These are phyloP conservation scores for Sinopyrophorus schimmeli DNA, from an alignment of 2,888 invertebrate species.

Conservation along the genomic window DNA sequence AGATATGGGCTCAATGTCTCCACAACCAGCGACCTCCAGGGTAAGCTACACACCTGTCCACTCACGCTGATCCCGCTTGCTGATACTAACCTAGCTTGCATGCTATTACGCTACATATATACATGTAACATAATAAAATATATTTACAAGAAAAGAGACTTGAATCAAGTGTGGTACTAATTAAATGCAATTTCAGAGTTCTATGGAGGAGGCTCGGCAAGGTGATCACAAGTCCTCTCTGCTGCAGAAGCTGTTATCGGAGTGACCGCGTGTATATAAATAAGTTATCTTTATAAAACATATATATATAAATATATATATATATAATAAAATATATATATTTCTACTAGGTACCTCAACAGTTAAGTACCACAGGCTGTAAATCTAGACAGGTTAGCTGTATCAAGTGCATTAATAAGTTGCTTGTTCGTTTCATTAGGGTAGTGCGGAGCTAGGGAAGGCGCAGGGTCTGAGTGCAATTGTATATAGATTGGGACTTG, in stretches of 20 bases:
- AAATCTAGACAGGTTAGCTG: slow-evolving; percentile 58
- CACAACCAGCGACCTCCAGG: slow-evolving; percentile 63
- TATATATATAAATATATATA: slow-evolving; percentile 8
- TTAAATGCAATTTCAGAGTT: slow-evolving; percentile 71
- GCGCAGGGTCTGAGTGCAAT: slow-evolving; percentile 55
- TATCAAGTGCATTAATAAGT: slow-evolving; percentile 57
- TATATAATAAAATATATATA: slow-evolving; percentile 22
- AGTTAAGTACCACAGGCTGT: slow-evolving; percentile 56
- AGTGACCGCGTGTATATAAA: slow-evolving; percentile 64
- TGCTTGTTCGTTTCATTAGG: slow-evolving; percentile 54
- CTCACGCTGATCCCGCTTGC: slow-evolving; percentile 46
- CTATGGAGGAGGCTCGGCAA: slow-evolving; percentile 73
- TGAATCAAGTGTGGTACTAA: too few species aligned
- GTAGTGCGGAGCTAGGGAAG: slow-evolving; percentile 45
- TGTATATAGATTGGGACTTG: slow-evolving; percentile 58
- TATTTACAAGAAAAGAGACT: too few species aligned
- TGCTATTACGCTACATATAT: slow-evolving; percentile 29
- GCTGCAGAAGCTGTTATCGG: slow-evolving; percentile 83
- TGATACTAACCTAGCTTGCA: slow-evolving; percentile 44
- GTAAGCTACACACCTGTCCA: slow-evolving; percentile 60
- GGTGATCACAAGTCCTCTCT: slow-evolving; percentile 81
- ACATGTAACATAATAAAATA: slow-evolving; percentile 4
- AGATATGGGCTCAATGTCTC: slow-evolving; percentile 60
- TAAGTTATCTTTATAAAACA: slow-evolving; percentile 41
- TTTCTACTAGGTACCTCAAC: slow-evolving; percentile 57